A percentile compares a stretch with the other conserved stretches of the same genome.
Evolutionary conservation across 2,113 vertebrate genomes (phyloP).

Genomic region (Xiphophorus hellerii): DNA sequence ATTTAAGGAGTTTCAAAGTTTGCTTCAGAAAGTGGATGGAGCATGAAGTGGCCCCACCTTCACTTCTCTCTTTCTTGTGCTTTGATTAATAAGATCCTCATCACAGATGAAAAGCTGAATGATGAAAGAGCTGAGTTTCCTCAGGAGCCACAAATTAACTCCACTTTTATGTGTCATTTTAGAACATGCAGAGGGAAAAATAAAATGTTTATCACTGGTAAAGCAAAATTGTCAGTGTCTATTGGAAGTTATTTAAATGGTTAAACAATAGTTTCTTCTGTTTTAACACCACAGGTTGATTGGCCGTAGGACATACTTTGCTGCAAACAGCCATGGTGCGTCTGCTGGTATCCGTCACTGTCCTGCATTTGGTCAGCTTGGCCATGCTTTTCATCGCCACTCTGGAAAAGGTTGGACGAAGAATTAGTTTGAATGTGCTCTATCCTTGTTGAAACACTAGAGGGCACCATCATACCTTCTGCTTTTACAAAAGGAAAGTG

Average conservation of each 20-base stretch:
- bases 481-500: neutral
- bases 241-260: neutral
- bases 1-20: too few relatives aligned
- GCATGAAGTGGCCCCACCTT: conserved; percentile 6
- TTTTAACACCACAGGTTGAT: conserved; percentile 3
- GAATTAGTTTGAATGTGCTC: neutral
- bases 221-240: too few relatives aligned
- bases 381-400: conserved; percentile 88
- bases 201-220: neutral
- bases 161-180: conserved; percentile 3
- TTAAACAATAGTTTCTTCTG: neutral
- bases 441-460: conserved; percentile 3
- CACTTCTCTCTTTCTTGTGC: conserved; percentile 4
- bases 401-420: conserved; percentile 85
- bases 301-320: conserved; percentile 6
- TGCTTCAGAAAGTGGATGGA: conserved; percentile 21
- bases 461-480: conserved; percentile 7
- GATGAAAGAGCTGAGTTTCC: conserved; percentile 53
- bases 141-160: neutral
- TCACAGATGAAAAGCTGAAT: conserved; percentile 39
- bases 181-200: neutral
- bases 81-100: conserved; percentile 32
- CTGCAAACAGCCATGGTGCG: conserved; percentile 76
- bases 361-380: conserved; percentile 85
- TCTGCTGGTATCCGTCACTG: conserved; percentile 81